These are phyloP conservation scores for Asbolus verrucosus DNA, from an alignment of 1,140 invertebrate species.

Conservation along the genomic window DNA sequence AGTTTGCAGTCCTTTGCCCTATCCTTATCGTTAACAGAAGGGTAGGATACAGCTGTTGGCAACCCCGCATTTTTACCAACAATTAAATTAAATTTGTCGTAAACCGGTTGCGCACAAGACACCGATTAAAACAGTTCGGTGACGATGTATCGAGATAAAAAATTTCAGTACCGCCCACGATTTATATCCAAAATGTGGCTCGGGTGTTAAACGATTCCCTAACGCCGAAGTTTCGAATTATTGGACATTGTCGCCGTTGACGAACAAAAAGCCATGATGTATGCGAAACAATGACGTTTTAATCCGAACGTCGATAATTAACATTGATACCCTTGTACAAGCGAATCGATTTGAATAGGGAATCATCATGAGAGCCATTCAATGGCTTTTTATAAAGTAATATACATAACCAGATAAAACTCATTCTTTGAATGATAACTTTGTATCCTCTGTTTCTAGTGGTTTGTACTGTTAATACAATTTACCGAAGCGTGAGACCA, in stretches of 20 bases:
- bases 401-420: too few relatives aligned
- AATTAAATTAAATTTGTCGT: slow-evolving; percentile 10
- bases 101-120: background rate
- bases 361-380: too few relatives aligned
- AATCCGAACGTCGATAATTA: slow-evolving; percentile 25
- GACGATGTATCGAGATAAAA: background rate
- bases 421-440: too few relatives aligned
- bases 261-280: slow-evolving; percentile 32
- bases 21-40: slow-evolving; percentile 14
- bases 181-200: background rate
- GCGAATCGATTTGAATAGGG: too few relatives aligned
- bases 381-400: too few relatives aligned
- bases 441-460: too few relatives aligned
- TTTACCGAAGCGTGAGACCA: too few relatives aligned
- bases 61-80: background rate
- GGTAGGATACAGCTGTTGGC: slow-evolving; percentile 12
- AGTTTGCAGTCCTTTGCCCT: slow-evolving; percentile 5
- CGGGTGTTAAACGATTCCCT: slow-evolving; percentile 2
- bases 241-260: slow-evolving; percentile 6
- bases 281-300: slow-evolving; percentile 4
- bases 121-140: background rate
- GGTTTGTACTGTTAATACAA: too few relatives aligned
- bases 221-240: slow-evolving; percentile 2
- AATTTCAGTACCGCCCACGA: background rate
- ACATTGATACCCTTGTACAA: slow-evolving; percentile 1